A percentile compares a stretch with the other conserved stretches of the same genome.
Evolutionary conservation across 1,140 invertebrate genomes (phyloP).

Genomic region (Drosophila repletoides): DNA sequence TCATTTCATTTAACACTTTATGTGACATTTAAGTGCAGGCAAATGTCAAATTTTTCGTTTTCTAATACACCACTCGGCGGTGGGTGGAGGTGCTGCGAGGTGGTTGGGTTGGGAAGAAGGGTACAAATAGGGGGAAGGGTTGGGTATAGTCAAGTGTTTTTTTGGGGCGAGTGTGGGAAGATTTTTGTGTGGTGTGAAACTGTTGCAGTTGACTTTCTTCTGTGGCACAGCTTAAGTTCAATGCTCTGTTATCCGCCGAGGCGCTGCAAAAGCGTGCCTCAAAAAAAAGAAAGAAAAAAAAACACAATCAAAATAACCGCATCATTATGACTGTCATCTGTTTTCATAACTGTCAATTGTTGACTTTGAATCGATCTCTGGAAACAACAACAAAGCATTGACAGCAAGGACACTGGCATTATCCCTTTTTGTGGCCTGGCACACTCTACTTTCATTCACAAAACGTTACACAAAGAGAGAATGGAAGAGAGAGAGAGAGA

Average conservation of each 20-base stretch:
- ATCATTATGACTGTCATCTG: conserved; percentile 64
- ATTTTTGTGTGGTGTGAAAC: conserved; percentile 36
- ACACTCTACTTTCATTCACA: conserved; percentile 29
- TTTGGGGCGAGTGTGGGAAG: conserved; percentile 57
- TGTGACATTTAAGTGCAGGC: conserved; percentile 75
- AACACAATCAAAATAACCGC: conserved; percentile 15
- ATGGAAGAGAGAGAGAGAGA: neutral
- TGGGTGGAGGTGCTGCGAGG: neutral
- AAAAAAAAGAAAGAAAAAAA: conserved; percentile 5
- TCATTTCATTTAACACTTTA: conserved; percentile 80
- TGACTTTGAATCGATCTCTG: conserved; percentile 66
- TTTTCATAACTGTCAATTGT: conserved; percentile 79
- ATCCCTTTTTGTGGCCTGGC: conserved; percentile 22
- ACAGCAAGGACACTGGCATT: conserved; percentile 31
- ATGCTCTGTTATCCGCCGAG: conserved; percentile 10
- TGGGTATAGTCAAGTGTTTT: conserved; percentile 57
- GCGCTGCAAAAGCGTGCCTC: conserved; percentile 4
- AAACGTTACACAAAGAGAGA: neutral
- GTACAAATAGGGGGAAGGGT: neutral
- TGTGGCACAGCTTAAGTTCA: conserved; percentile 16
- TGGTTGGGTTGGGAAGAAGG: conserved; percentile 1
- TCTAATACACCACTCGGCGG: conserved; percentile 39
- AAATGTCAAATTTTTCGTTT: conserved; percentile 77
- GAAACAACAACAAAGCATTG: conserved; percentile 34
- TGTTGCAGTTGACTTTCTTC: conserved; percentile 26